Conservation (phyloP, 2,888 invertebrate genomes). For the Chydorus sphaericus region DNA sequence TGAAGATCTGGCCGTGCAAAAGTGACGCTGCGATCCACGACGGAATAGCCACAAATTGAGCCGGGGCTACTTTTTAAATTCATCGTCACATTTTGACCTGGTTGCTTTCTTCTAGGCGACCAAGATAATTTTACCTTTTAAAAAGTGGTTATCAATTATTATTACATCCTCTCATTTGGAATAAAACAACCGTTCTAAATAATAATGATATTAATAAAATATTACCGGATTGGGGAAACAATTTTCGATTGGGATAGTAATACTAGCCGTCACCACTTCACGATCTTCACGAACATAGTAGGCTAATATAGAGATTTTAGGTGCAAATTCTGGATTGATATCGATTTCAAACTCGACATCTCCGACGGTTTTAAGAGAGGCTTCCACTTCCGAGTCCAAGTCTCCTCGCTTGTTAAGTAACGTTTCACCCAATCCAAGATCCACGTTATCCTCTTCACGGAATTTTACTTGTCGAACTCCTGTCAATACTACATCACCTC, state of each 20-base stretch:
- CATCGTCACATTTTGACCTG: constrained; percentile 36
- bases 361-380: not conserved
- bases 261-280: constrained; percentile 41
- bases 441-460: constrained; percentile 13
- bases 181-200: not conserved
- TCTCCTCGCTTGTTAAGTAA: not conserved
- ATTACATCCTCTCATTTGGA: constrained; percentile 26
- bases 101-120: constrained; percentile 33
- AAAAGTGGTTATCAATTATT: constrained; percentile 15
- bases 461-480: constrained; percentile 9
- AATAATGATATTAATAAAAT: not conserved
- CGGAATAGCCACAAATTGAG: constrained; percentile 42
- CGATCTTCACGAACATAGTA: constrained; percentile 39
- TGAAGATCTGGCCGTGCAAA: constrained; percentile 27
- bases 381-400: not conserved
- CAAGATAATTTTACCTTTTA: constrained; percentile 34
- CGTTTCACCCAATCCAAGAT: constrained; percentile 1
- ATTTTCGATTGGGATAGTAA: constrained; percentile 38
- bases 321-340: constrained; percentile 15
- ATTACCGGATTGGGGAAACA: constrained; percentile 43
- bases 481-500: constrained; percentile 8
- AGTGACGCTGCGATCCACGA: constrained; percentile 40
- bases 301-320: constrained; percentile 28
- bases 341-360: constrained; percentile 17
- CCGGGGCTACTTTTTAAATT: constrained; percentile 36